phyloP scores from a whole-genome alignment of 2,888 invertebrate genomes.

The Acheta domesticus region DNA sequence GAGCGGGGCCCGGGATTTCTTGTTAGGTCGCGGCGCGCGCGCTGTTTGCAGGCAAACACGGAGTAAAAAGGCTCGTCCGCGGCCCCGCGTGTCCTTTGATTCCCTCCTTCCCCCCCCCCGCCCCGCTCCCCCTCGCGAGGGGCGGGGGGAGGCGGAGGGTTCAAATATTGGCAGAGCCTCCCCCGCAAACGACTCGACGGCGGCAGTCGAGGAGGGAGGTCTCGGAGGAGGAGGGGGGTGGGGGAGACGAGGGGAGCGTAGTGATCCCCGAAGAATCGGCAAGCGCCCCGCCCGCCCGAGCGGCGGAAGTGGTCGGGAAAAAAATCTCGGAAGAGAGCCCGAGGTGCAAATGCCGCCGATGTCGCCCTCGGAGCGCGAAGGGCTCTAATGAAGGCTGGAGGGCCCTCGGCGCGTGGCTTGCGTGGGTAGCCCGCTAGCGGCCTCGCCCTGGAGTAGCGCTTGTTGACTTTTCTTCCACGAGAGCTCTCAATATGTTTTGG shows the following conservation, averaged over 20 bases:
- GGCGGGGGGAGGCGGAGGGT: background rate
- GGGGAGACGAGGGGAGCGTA: background rate
- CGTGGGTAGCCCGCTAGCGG: too few species aligned
- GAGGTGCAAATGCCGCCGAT: too few species aligned
- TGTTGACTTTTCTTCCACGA: too few species aligned
- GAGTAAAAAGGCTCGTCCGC: background rate
- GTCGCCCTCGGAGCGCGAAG: too few species aligned
- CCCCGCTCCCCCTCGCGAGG: background rate
- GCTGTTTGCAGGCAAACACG: background rate
- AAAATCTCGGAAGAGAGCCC: too few species aligned
- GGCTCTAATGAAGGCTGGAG: too few species aligned
- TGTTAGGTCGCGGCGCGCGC: background rate
- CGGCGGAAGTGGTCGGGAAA: too few species aligned
- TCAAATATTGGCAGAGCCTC: slow-evolving; percentile 3
- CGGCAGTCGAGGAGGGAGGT: background rate
- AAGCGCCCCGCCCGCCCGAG: background rate
- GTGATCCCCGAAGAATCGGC: slow-evolving; percentile 18
- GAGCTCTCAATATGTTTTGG: too few species aligned
- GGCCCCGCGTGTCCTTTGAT: slow-evolving; percentile 7
- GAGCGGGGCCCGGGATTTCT: background rate
- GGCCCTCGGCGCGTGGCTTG: too few species aligned
- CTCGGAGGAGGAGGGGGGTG: background rate
- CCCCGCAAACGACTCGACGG: slow-evolving; percentile 9
- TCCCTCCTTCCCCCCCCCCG: background rate
- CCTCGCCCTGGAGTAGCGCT: too few species aligned